Evolutionary conservation across 2,113 vertebrate species (phyloP).

Genomic region (Motacilla tschutschensis): DNA sequence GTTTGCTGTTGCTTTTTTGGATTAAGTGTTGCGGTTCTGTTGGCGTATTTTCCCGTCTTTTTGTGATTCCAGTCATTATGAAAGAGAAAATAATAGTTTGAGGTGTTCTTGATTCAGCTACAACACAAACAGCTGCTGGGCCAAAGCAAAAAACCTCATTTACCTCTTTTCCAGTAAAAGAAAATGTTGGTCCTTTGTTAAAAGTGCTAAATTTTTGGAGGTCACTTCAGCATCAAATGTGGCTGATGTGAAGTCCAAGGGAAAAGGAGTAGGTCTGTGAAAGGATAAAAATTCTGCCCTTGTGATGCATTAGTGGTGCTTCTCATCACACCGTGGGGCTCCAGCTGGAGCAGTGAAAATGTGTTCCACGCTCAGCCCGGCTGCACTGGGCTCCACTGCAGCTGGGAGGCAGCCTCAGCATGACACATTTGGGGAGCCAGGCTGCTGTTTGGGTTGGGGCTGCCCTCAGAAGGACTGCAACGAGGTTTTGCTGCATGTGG

Average conservation of each 20-base stretch:
- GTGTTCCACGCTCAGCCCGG: constrained; percentile 1
- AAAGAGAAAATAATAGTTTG: constrained; percentile 1
- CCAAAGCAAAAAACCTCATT: neutral
- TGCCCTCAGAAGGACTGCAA: neutral
- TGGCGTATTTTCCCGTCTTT: neutral
- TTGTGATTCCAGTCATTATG: neutral
- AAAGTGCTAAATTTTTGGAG: constrained; percentile 33
- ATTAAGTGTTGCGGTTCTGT: neutral
- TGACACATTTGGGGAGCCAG: neutral
- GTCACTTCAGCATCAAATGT: neutral
- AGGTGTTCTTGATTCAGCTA: constrained; percentile 19
- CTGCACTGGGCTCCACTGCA: neutral
- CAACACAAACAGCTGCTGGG: neutral
- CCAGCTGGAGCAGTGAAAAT: neutral
- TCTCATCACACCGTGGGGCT: neutral
- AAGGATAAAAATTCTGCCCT: neutral
- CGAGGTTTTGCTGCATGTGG: fast-evolving
- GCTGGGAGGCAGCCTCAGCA: neutral
- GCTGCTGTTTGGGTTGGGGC: neutral
- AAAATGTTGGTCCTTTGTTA: constrained; percentile 40
- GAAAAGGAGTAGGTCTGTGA: neutral
- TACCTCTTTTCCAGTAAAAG: constrained; percentile 36
- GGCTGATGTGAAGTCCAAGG: neutral
- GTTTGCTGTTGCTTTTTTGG: neutral
- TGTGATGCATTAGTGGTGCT: neutral